A percentile compares a stretch with the other conserved stretches of the same genome.
Evolutionary conservation across 2,888 invertebrate species (phyloP).

Genomic region (Tanytarsus gracilentus): DNA sequence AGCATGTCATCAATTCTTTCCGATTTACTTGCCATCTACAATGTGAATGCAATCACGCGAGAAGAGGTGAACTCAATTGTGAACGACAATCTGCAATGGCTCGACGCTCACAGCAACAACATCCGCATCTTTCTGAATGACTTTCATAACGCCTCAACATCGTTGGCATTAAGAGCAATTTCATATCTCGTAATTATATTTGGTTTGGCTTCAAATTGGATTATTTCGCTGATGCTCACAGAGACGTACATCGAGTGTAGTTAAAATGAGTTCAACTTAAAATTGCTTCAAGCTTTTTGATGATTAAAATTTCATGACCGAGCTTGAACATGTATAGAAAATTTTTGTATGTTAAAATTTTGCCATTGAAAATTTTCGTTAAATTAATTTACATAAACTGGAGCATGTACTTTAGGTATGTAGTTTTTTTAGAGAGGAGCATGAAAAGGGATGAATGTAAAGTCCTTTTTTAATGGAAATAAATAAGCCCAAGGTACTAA

Average conservation of each 20-base stretch:
- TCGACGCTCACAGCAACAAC: neutral
- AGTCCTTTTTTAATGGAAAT: too few species aligned
- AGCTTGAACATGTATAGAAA: neutral
- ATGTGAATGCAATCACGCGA: neutral
- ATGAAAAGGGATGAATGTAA: too few species aligned
- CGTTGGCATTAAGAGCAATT: neutral
- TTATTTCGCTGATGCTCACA: constrained; percentile 7
- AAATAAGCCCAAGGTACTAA: too few species aligned
- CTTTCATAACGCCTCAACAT: constrained; percentile 7
- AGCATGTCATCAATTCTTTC: neutral
- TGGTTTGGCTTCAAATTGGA: constrained; percentile 15
- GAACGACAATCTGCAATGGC: neutral
- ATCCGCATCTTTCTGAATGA: constrained; percentile 21
- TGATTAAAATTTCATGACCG: neutral
- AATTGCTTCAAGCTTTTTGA: neutral
- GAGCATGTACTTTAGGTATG: too few species aligned
- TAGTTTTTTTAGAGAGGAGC: too few species aligned
- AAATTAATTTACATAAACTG: too few species aligned
- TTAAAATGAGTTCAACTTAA: constrained; percentile 19
- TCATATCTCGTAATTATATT: constrained; percentile 6
- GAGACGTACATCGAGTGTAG: neutral
- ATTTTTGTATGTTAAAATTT: too few species aligned
- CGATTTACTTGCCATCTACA: constrained; percentile 18
- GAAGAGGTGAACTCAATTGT: neutral
- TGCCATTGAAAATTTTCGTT: too few species aligned